Evolutionary conservation across 2,113 vertebrate species (phyloP), one percentile per base, ranked within the genome.

Genomic region (Jacana jacana): DNA sequence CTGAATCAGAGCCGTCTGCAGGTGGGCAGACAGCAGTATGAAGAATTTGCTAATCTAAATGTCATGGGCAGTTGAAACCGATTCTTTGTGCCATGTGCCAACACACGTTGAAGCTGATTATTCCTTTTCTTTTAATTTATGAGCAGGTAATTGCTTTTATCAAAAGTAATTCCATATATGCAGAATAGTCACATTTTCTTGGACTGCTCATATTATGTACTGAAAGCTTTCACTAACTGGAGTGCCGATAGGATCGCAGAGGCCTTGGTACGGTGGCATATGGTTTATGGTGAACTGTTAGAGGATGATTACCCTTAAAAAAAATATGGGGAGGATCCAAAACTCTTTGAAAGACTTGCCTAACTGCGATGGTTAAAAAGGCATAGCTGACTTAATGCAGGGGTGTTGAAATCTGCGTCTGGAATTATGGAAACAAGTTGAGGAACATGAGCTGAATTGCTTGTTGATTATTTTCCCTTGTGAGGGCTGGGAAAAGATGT

Each of bases 351-450:
- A n/a, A 80, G 20, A 68, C 79, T 85, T 88, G 33, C 60, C 51
- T 63, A 63, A 83, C 71, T 80, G 85, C 76, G 51, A 3, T 77
- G 20, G 68, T 65, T 88, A 48, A 82, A 91, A 88, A 82, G 42
- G 46, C 52, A 72, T 65, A 58, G 39, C 71, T 81, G 64, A 63
- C 64, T 81, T 87, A 91, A 81, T 79, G 58, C 17, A 4, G 3
- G 37, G 85, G 81, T 61, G 63, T 73, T 89, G 82, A 86, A 73
- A 92, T 61, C 64, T 78, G 14, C 25, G 69, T 87, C 77, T 92
- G 66, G 81, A 79, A 87, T 91, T 92, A 69, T 6, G 37, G 90
- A 91, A 78, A 33, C 60, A 75, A 90, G 75, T 78, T 75, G 72
- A 94, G 90, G 92, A 96, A 61, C 52, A 33, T 33, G 10, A 85